Evolutionary conservation across 2,888 invertebrate species (phyloP).

Genomic region (Patella ulyssiponensis): DNA sequence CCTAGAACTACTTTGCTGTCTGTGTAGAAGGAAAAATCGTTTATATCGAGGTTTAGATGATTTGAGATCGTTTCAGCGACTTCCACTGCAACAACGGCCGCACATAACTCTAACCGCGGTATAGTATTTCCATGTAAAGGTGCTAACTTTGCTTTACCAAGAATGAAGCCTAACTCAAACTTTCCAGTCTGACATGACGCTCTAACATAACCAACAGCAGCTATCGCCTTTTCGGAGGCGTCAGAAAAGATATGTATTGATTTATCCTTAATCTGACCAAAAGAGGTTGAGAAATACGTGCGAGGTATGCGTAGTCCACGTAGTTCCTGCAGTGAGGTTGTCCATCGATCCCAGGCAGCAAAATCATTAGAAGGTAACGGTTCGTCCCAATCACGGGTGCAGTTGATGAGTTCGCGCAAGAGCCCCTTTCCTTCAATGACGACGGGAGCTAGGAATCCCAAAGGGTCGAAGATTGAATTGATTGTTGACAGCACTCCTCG

Average conservation of each 20-base stretch:
- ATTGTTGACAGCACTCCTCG: constrained; percentile 25
- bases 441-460: no score
- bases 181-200: not conserved
- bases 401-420: no score
- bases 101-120: constrained; percentile 26
- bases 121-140: constrained; percentile 23
- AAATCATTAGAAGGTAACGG: no score
- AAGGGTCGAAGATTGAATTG: constrained; percentile 25
- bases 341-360: constrained; percentile 21
- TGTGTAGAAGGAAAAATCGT: no score
- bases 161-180: constrained; percentile 4
- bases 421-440: not conserved
- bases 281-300: constrained; percentile 12
- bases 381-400: no score
- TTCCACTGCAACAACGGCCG: no score
- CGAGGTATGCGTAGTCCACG: constrained; percentile 18
- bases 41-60: no score
- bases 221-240: constrained; percentile 35
- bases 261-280: not conserved
- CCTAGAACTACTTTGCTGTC: no score
- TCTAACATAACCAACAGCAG: constrained; percentile 25
- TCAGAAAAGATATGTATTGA: constrained; percentile 33
- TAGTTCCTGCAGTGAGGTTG: constrained; percentile 10
- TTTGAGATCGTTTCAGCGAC: no score
- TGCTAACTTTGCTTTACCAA: constrained; percentile 26